phyloP scores from a whole-genome alignment of 1,140 invertebrate genomes.

The Pseudomyrmex flavicornis region DNA sequence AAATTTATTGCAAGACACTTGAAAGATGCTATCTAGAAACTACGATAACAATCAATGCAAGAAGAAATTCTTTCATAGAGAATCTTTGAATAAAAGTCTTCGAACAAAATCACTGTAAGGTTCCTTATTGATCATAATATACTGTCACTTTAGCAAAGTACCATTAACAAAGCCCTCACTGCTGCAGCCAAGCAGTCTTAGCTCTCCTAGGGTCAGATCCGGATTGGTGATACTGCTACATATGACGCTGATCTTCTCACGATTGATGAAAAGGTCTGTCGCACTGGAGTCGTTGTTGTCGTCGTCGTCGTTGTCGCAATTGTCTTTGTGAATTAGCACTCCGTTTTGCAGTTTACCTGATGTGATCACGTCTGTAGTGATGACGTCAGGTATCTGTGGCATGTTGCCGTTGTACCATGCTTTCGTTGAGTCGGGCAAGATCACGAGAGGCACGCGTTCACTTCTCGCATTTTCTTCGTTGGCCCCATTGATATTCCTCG shows the following conservation, averaged over 20 bases:
- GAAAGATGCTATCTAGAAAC: neutral
- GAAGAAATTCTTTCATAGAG: neutral
- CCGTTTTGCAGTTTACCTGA: constrained; percentile 72
- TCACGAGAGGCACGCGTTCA: constrained; percentile 66
- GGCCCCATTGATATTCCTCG: neutral
- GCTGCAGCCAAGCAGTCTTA: constrained; percentile 78
- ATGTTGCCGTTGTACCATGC: constrained; percentile 77
- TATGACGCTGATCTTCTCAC: constrained; percentile 78
- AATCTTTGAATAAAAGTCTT: neutral
- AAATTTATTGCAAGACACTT: neutral
- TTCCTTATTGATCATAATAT: constrained; percentile 71
- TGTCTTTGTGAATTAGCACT: constrained; percentile 36
- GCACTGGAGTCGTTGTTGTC: constrained; percentile 1
- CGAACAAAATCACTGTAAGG: constrained; percentile 13
- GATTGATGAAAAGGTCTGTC: constrained; percentile 31
- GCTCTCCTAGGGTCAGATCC: constrained; percentile 79
- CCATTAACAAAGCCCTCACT: constrained; percentile 82
- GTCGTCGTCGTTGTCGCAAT: constrained; percentile 54
- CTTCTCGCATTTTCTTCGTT: constrained; percentile 13
- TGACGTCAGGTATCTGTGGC: constrained; percentile 74
- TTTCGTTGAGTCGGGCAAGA: constrained; percentile 73
- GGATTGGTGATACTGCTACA: constrained; percentile 74
- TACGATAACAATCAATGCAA: neutral
- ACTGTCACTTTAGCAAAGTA: constrained; percentile 62
- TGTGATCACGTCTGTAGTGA: constrained; percentile 36